phyloP scores from a whole-genome alignment of 92 coral and sea anemone species.

The Actinernus sp. region DNA sequence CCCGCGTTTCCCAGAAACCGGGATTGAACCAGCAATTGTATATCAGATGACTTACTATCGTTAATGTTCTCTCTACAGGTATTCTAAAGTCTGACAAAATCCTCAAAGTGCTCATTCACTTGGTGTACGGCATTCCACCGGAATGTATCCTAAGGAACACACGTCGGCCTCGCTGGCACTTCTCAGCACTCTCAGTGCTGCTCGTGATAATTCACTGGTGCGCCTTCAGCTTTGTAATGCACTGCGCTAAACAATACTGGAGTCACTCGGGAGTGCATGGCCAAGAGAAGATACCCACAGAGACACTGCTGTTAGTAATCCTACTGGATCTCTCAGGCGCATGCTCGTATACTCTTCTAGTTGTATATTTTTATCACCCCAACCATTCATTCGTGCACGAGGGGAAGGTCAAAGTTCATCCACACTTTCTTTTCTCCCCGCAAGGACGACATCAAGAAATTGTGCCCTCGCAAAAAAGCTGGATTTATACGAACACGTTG shows the following conservation, averaged over 20 bases:
- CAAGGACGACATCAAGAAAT: conserved; percentile 48
- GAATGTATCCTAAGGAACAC: not conserved
- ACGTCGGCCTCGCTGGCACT: not conserved
- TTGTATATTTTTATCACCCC: not conserved
- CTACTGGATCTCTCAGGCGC: not conserved
- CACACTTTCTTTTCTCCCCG: conserved; percentile 52
- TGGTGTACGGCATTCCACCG: conserved; percentile 1
- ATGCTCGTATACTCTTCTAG: not conserved
- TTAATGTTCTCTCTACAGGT: not conserved
- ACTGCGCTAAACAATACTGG: not conserved
- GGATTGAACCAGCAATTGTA: too few relatives aligned
- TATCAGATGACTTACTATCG: too few relatives aligned
- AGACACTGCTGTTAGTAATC: not conserved
- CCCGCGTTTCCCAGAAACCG: too few relatives aligned
- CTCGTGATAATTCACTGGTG: not conserved
- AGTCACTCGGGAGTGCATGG: too few relatives aligned
- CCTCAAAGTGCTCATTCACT: not conserved
- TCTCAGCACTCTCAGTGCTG: not conserved
- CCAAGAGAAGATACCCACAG: not conserved
- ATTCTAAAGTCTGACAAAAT: not conserved
- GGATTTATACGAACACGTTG: conserved; percentile 42
- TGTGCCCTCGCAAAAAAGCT: conserved; percentile 17
- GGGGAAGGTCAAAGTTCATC: conserved; percentile 37
- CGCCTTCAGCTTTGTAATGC: not conserved
- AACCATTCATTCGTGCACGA: not conserved